A percentile compares a stretch with the other conserved stretches of the same genome.
Conservation (phyloP, 2,113 vertebrate genomes). For the Argyrosomus japonicus region DNA sequence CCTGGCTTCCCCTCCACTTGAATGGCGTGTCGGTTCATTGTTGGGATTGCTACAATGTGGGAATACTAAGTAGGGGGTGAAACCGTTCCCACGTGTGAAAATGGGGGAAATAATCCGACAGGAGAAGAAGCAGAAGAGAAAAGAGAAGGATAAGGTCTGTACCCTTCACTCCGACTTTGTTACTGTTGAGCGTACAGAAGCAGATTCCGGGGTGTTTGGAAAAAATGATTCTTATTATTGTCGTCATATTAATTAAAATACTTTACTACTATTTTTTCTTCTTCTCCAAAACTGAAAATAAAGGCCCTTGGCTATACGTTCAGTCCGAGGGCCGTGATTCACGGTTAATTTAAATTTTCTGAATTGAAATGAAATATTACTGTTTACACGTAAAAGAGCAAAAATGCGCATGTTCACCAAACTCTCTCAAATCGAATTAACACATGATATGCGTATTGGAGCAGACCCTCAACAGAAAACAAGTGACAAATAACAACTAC, state of each 20-base stretch:
- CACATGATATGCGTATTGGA: neutral
- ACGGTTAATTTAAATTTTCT: neutral
- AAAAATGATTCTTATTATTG: neutral
- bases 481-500: neutral
- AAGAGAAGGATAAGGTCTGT: constrained; percentile 65
- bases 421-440: constrained; percentile 24
- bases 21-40: constrained; percentile 81
- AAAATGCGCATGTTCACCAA: neutral
- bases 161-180: constrained; percentile 59
- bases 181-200: constrained; percentile 32
- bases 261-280: too few species aligned
- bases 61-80: constrained; percentile 80
- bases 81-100: constrained; percentile 83
- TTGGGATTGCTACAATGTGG: constrained; percentile 78
- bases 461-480: neutral
- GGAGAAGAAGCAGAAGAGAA: constrained; percentile 61
- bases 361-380: neutral
- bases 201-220: constrained; percentile 10
- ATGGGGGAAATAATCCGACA: constrained; percentile 69
- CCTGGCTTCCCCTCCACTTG: constrained; percentile 69
- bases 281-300: constrained; percentile 11
- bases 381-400: neutral
- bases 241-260: constrained; percentile 31
- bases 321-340: constrained; percentile 13
- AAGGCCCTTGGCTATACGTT: neutral